Percentiles rank a stretch among this genome's conserved stretches.
Conservation (phyloP, 2,888 invertebrate species). For the Endotricha flammealis region DNA sequence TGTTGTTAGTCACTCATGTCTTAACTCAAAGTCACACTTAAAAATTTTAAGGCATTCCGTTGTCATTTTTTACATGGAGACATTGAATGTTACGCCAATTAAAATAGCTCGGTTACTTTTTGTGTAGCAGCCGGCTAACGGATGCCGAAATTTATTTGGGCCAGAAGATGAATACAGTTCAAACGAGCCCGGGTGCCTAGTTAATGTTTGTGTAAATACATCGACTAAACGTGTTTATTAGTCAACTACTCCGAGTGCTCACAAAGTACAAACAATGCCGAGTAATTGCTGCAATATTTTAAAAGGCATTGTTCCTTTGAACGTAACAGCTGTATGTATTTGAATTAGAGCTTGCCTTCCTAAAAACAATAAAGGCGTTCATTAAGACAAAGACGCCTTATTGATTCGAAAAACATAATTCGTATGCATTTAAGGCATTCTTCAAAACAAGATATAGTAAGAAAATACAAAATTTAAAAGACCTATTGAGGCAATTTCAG, state of each 20-base stretch:
- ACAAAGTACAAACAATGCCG: slow-evolving; percentile 53
- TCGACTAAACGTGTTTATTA: slow-evolving; percentile 62
- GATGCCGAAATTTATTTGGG: slow-evolving; percentile 63
- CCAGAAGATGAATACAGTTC: slow-evolving; percentile 64
- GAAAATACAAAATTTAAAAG: too few relatives aligned
- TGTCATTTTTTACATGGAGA: slow-evolving; percentile 56
- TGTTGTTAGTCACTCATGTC: too few relatives aligned
- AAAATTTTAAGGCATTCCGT: slow-evolving; percentile 49
- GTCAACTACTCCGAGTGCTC: slow-evolving; percentile 43
- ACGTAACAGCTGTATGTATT: slow-evolving; percentile 26
- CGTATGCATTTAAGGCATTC: too few relatives aligned
- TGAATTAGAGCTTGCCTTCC: slow-evolving; percentile 11
- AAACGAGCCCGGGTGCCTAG: slow-evolving; percentile 53
- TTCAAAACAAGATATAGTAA: too few relatives aligned
- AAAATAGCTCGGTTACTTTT: slow-evolving; percentile 72
- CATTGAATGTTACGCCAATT: slow-evolving; percentile 68
- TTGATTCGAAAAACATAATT: too few relatives aligned
- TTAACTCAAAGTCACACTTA: too few relatives aligned
- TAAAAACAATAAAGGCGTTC: slow-evolving; percentile 10
- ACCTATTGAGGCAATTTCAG: too few relatives aligned
- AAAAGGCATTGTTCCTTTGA: slow-evolving; percentile 39
- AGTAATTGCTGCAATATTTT: slow-evolving; percentile 52
- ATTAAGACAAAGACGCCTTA: too few relatives aligned
- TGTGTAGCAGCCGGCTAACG: slow-evolving; percentile 53
- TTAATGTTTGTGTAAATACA: slow-evolving; percentile 61